phyloP scores from a whole-genome alignment of 2,888 invertebrate genomes.

The Amblyjoppa proteus region DNA sequence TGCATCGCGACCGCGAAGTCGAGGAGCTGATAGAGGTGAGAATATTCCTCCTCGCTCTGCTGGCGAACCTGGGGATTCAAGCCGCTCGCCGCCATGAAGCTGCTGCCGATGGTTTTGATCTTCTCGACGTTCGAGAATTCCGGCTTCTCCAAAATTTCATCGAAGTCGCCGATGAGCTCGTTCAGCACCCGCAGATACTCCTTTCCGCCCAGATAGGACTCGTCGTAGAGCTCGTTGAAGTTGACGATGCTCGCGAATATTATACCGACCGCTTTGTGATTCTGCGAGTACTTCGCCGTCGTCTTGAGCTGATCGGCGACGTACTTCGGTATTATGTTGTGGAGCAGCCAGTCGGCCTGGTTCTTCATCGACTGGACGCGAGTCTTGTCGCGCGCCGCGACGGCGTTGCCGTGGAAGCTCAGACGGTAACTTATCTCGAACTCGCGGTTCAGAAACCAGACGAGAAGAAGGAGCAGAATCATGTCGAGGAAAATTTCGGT shows the following conservation, averaged over 20 bases:
- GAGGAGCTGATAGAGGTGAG: conserved; percentile 94
- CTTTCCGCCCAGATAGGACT: conserved; percentile 97
- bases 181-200: conserved; percentile 98
- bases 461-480: conserved; percentile 92
- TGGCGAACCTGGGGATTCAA: conserved; percentile 93
- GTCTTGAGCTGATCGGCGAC: conserved; percentile 97
- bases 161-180: conserved; percentile 98
- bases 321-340: conserved; percentile 98
- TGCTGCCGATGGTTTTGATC: conserved; percentile 98
- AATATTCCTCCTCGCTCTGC: conserved; percentile 89
- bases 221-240: conserved; percentile 99
- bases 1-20: conserved; percentile 98
- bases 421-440: conserved; percentile 97
- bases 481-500: conserved; percentile 94
- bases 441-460: conserved; percentile 97
- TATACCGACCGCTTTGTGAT: conserved; percentile 96
- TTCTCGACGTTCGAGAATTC: conserved; percentile 96
- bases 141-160: conserved; percentile 93
- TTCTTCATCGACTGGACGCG: conserved; percentile 96
- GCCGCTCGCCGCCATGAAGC: conserved; percentile 99
- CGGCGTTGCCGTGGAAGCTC: conserved; percentile 96
- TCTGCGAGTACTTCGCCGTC: conserved; percentile 97
- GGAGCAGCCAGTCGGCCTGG: conserved; percentile 98
- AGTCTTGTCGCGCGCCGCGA: conserved; percentile 95
- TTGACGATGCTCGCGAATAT: conserved; percentile 98